These are phyloP conservation scores for Anolis apletophallus DNA, from an alignment of 2,797 vertebrate genomes.

Conservation along the genomic window DNA sequence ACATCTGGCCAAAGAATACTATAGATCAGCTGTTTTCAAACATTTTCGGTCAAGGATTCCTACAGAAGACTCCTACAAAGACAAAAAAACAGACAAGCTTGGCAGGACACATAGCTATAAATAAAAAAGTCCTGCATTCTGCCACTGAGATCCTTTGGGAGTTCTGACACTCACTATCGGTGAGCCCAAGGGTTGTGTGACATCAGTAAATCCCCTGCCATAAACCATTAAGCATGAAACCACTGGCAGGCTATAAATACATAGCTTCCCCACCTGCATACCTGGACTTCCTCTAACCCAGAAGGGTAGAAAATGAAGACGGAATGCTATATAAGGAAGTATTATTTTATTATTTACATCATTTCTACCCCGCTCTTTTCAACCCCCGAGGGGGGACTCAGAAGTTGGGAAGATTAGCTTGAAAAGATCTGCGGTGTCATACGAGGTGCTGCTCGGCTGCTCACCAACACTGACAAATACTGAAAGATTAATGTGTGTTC, in stretches of 20 bases:
- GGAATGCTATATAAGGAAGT: neutral
- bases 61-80: too few species aligned
- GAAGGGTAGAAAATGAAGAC: neutral
- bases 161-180: too few species aligned
- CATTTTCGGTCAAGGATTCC: too few species aligned
- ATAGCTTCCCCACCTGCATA: neutral
- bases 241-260: neutral
- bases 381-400: too few species aligned
- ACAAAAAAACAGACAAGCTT: too few species aligned
- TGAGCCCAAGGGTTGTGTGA: neutral
- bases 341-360: too few species aligned
- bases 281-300: neutral
- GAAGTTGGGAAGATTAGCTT: neutral
- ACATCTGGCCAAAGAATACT: too few species aligned
- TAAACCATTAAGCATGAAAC: neutral
- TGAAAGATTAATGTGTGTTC: neutral
- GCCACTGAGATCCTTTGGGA: neutral
- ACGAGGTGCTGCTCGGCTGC: neutral
- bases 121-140: neutral
- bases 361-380: too few species aligned
- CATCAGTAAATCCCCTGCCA: neutral
- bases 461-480: neutral
- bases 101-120: neutral
- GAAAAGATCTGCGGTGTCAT: neutral
- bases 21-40: too few species aligned